Conservation (phyloP, 1,140 invertebrate genomes). For the Drosophila lowei region DNA sequence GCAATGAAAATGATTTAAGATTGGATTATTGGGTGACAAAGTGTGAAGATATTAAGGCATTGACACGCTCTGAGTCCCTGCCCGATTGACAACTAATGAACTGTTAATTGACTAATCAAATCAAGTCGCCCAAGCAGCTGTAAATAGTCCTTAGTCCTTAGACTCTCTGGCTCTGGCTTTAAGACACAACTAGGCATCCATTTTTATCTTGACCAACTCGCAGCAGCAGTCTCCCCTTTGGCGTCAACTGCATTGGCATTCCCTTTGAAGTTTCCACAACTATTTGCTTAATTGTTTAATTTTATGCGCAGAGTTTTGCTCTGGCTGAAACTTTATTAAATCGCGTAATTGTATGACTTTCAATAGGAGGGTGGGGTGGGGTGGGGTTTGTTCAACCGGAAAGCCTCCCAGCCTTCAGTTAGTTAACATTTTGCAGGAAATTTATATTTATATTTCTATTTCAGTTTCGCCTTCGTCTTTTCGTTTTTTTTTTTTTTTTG, state of each 20-base stretch:
- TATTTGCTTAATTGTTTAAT: slow-evolving; percentile 63
- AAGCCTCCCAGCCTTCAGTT: slow-evolving; percentile 18
- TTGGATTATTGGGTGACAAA: slow-evolving; percentile 55
- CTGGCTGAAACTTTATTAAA: slow-evolving; percentile 47
- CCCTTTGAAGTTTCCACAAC: slow-evolving; percentile 15
- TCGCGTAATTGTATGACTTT: slow-evolving; percentile 22
- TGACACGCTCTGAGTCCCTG: slow-evolving; percentile 2
- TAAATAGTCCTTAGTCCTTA: slow-evolving; percentile 2
- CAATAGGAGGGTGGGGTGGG: not conserved
- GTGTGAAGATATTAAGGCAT: slow-evolving; percentile 53
- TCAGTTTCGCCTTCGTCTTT: slow-evolving; percentile 8
- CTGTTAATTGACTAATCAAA: slow-evolving; percentile 59
- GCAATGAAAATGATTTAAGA: slow-evolving; percentile 50
- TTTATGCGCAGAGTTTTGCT: slow-evolving; percentile 42
- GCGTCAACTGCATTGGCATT: not conserved
- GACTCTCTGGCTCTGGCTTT: too few relatives aligned
- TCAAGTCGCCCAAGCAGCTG: slow-evolving; percentile 23
- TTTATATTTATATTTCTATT: slow-evolving; percentile 15
- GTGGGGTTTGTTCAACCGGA: not conserved
- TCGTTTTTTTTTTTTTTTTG: not conserved
- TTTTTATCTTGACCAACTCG: not conserved
- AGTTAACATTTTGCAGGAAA: slow-evolving; percentile 37
- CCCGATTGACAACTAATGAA: slow-evolving; percentile 50
- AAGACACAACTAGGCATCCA: not conserved
- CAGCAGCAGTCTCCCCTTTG: slow-evolving; percentile 7